Base-by-base conservation (phyloP, 2,797 vertebrate species). In the Brachyalestes nurse region DNA sequence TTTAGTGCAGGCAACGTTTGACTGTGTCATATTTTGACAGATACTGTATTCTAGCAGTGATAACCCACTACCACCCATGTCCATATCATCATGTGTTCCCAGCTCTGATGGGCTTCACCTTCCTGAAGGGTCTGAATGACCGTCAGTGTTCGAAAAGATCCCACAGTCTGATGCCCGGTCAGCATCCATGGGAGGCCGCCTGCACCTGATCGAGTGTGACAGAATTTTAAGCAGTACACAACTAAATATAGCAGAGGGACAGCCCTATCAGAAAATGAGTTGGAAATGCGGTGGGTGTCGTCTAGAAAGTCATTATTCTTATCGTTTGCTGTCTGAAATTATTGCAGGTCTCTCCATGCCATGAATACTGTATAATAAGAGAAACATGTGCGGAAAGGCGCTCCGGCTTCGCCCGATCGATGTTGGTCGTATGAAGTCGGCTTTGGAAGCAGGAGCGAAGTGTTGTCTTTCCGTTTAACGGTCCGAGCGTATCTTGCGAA, bases 221-320 rank as follows among this genome's bases (percentile, higher is more conserved):
- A 92, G 92, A 91, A 91, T 93, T 95, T 94, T 94, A 94, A 95
- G 94, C 93, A 94, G 93, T 95, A 94, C 93, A 95, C 93, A 95
- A 94, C 93, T 94, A 94, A 94, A 95, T 94, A 95, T 94, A 93
- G 93, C 93, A 82, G 6, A 91, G 61, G 74, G 89, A 86, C 90
- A 87, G 86, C 92, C 92, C 93, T 95, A 95, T 95, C 94, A 95
- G 94, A 95, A 95, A 95, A 95, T 94, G 93, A 94, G 93, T 92
- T 93, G 92, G 92, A 91, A 93, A 92, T 94, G 93, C 88, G 88
- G 89, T 90, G 92, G 91, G 91, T 80, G 93, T 95, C 91, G 92
- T 94, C 94, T 94, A 93, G 94, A 94, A 95, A 95, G 93, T 94
- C 94, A 95, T 95, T 95, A 95, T 94, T 94, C 92, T 95, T 95